A percentile compares a stretch with the other conserved stretches of the same genome.
These are phyloP conservation scores for Zaprionus ghesquierei DNA, from an alignment of 1,140 invertebrate species.

Conservation along the genomic window DNA sequence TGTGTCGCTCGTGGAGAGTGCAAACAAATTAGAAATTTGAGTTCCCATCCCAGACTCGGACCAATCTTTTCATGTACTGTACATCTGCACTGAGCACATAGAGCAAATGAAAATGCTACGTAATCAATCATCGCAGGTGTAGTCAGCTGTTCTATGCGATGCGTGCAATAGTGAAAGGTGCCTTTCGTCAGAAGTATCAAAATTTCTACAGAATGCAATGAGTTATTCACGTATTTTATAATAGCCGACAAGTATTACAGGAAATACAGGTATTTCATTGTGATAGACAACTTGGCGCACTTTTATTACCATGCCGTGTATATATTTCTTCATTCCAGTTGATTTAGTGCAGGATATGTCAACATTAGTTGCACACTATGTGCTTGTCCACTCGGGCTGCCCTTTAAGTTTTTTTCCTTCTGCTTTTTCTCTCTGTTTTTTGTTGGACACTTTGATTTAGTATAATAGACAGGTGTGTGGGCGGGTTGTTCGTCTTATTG, in stretches of 20 bases:
- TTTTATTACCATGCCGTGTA: not conserved
- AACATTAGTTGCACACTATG: not conserved
- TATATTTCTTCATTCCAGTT: not conserved
- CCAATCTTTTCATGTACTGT: too few relatives aligned
- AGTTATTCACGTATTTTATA: not conserved
- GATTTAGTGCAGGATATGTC: conserved; percentile 2
- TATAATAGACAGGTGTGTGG: conserved; percentile 6
- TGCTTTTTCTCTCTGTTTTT: not conserved
- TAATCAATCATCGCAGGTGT: not conserved
- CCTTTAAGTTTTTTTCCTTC: too few relatives aligned
- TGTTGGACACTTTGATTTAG: conserved; percentile 23
- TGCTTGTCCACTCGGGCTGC: not conserved
- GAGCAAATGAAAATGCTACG: not conserved
- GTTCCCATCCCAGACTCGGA: not conserved
- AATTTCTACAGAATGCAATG: too few relatives aligned
- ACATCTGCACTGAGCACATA: too few relatives aligned
- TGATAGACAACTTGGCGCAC: conserved; percentile 6
- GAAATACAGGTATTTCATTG: not conserved
- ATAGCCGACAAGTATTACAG: not conserved
- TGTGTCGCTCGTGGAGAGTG: conserved; percentile 11
- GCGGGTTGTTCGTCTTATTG: not conserved
- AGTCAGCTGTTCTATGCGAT: too few relatives aligned
- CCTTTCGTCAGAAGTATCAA: not conserved
- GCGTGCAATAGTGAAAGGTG: not conserved
- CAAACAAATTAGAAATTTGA: conserved; percentile 22